Conservation (phyloP, 1,140 invertebrate genomes). For the Helicoverpa zea region DNA sequence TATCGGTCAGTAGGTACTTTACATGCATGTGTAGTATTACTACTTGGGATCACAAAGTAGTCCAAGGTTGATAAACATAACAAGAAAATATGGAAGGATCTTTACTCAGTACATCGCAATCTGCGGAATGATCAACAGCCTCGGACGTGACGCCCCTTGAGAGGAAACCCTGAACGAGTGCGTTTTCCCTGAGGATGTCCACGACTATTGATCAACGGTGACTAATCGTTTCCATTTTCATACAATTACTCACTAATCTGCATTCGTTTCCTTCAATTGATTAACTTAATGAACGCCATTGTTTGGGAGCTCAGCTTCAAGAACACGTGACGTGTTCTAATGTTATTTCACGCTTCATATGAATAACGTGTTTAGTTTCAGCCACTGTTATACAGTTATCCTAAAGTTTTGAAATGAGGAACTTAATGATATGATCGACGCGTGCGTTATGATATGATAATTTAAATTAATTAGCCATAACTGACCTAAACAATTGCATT, state of each 20-base stretch:
- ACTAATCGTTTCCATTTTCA: constrained; percentile 7
- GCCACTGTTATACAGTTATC: constrained; percentile 21
- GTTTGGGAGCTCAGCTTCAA: constrained; percentile 5
- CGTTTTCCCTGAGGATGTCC: constrained; percentile 18
- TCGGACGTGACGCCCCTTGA: constrained; percentile 75
- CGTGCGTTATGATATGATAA: background rate
- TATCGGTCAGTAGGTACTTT: too few species aligned
- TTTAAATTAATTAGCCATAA: constrained; percentile 9
- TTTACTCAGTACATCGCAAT: constrained; percentile 8
- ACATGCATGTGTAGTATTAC: too few species aligned
- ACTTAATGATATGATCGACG: background rate
- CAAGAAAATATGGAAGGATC: constrained; percentile 7
- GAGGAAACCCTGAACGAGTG: constrained; percentile 61
- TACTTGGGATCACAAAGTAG: background rate
- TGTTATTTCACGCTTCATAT: constrained; percentile 10
- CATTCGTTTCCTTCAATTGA: constrained; percentile 28
- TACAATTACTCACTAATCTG: constrained; percentile 4
- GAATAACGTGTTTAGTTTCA: constrained; percentile 11
- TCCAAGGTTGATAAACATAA: background rate
- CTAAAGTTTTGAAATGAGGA: background rate
- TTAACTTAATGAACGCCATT: constrained; percentile 26
- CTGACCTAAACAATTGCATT: constrained; percentile 33
- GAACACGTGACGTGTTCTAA: constrained; percentile 19
- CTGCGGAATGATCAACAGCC: constrained; percentile 67
- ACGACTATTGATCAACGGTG: constrained; percentile 29